Conservation (phyloP, 2,888 invertebrate genomes). For the Oxystoma pomonae region DNA sequence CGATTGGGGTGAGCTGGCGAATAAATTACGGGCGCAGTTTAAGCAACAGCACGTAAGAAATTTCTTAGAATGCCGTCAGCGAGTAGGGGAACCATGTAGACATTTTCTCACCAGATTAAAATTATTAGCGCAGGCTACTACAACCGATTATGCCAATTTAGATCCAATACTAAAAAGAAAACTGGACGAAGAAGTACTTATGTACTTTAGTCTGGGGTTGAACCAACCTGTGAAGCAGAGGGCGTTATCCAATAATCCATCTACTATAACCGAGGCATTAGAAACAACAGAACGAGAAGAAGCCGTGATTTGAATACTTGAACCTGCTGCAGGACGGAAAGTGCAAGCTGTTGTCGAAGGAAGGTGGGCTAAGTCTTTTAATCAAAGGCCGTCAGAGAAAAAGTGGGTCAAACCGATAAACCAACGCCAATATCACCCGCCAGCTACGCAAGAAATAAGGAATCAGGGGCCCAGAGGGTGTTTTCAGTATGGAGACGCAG, state of each 20-base stretch:
- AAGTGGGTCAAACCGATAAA: neutral
- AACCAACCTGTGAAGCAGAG: conserved; percentile 4
- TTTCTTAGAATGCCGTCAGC: conserved; percentile 1
- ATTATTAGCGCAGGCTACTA: conserved; percentile 4
- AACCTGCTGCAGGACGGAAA: neutral
- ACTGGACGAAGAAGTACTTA: conserved; percentile 1
- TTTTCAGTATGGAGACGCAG: neutral
- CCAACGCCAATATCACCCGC: neutral
- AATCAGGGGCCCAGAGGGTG: neutral
- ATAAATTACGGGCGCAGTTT: neutral
- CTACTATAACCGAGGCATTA: neutral
- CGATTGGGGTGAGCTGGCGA: neutral
- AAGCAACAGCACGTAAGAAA: neutral
- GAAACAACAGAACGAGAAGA: conserved; percentile 2
- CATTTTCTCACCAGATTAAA: conserved; percentile 6
- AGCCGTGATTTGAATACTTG: neutral
- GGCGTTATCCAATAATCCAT: neutral
- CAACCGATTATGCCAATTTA: neutral
- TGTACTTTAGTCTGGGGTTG: neutral
- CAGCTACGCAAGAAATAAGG: neutral
- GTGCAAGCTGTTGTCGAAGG: neutral
- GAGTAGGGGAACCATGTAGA: conserved; percentile 3
- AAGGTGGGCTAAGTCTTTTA: neutral
- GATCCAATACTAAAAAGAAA: neutral
- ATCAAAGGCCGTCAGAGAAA: neutral